Percentiles rank a stretch among this genome's conserved stretches.
Evolutionary conservation across 1,140 invertebrate species (phyloP).

Genomic region (Pseudoatta argentina): DNA sequence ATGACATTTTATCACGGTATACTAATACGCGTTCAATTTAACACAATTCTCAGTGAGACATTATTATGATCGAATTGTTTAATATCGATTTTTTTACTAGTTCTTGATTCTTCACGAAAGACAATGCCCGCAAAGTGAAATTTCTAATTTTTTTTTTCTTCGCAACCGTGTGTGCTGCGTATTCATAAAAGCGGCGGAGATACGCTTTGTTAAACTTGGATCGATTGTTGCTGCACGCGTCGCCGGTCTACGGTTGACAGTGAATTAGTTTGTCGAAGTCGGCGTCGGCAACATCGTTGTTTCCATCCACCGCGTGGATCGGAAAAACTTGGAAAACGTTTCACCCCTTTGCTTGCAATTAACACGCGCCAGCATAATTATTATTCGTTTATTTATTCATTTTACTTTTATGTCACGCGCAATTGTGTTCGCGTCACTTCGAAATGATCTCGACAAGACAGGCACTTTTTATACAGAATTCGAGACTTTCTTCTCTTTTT

Average conservation of each 20-base stretch:
- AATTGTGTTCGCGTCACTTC: slow-evolving; percentile 13
- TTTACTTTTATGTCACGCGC: slow-evolving; percentile 1
- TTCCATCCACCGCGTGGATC: not conserved
- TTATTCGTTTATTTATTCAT: not conserved
- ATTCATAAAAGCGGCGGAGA: slow-evolving; percentile 35
- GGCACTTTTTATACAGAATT: not conserved
- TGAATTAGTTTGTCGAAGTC: slow-evolving; percentile 58
- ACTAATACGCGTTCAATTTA: not conserved
- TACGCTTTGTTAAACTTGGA: slow-evolving; percentile 50
- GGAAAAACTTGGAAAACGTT: slow-evolving; percentile 18
- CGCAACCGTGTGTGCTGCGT: not conserved
- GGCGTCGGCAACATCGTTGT: slow-evolving; percentile 14
- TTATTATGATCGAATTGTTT: not conserved
- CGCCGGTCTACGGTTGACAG: slow-evolving; percentile 39
- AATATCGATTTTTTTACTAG: not conserved
- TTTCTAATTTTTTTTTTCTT: slow-evolving; percentile 18
- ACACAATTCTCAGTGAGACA: not conserved
- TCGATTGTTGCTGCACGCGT: slow-evolving; percentile 46
- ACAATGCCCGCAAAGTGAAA: not conserved
- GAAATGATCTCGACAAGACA: not conserved
- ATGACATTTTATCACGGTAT: not conserved
- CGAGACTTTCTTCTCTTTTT: not conserved
- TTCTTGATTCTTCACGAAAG: not conserved
- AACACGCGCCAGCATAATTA: not conserved
- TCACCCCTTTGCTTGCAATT: slow-evolving; percentile 16